Evolutionary conservation across 2,797 vertebrate genomes (phyloP), one percentile per base, ranked within the genome.

Genomic region (Spheniscus humboldti): DNA sequence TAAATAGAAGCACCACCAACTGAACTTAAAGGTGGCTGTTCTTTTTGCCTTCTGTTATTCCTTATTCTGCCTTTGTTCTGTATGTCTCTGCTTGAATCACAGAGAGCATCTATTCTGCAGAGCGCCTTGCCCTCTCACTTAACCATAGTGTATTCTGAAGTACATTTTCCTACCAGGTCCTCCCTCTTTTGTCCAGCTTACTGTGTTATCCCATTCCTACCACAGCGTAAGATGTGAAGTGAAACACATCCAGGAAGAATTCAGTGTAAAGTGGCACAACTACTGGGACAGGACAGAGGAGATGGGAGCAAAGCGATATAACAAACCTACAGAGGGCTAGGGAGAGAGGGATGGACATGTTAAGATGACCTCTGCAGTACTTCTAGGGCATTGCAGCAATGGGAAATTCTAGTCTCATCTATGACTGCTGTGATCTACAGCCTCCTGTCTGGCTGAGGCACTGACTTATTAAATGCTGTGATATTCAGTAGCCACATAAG

Each of bases 401-500:
- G 11, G 22, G 41, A 25, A 33, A 45, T 15, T 11, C 56, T 12
- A 5, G 30, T 2, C 37, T 41, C 60, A 15, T 10, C 73, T 33
- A 2, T 2, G 69, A 12, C 43, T 19, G 25, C 50, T 11, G 18
- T 4, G 14, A 31, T 1, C 9, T 5, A 7, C 15, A 31, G 71
- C 41, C 39, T 43, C 35, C 6, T 4, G 30, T 8, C 45, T 6
- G 35, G 31, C 47, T 10, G 25, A 73, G 33, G 33, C 33, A 10
- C 28, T 2, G 17, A 6, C 37, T 23, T 8, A 7, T 8, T 18
- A 7, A 55, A 31, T 4, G 27, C 45, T 6, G 13, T 3, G 25
- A 31, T 4, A 11, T 4, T 27, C 57, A 39, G 24, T 2, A 13
- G 66, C 22, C 43, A 45, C 10, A 0, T 4, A 9, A 68, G 20